Evolutionary conservation across 2,113 vertebrate genomes (phyloP), one percentile per base, ranked within the genome.

Genomic region (Erythrocercus mccallii): DNA sequence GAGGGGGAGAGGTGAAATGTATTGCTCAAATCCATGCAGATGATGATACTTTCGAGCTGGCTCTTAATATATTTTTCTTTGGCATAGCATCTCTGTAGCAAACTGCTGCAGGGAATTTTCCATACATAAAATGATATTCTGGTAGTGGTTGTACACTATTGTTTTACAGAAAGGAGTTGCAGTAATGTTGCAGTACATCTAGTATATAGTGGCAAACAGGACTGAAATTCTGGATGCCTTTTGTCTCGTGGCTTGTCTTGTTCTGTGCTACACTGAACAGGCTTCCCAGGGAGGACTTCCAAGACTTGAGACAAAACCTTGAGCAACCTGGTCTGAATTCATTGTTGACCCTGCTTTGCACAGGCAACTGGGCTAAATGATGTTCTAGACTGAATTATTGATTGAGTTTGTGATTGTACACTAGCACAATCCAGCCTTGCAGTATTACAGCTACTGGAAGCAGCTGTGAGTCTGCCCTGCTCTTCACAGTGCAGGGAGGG

Each of bases 181-280:
- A 58, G 35, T 58, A 45, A 33, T 40, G 69, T 3, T 68, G 15
- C 35, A 23, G 69, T 73, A 15, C 30, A 17, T 35, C 2, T 35
- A 5, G 23, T 22, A 4, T 20, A 4, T 25, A 11, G 33, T 51
- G 76, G 57, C 21, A 51, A 45, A 33, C 28, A 66, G 61, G 35
- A 38, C 58, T 92, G 58, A 76, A 69, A 25, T 53, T 21, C 28
- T 44, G 24, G 15, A 11, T 37, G 4, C 12, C 38, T 58, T 76
- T 78, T 0, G 0, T 76, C 15, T n/a, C 35, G 7, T 4, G 11
- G 20, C 20, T 50, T 30, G 14, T 42, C 40, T 54, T 81, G 10
- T 66, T 70, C 38, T 70, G 24, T 81, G 65, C 73, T 19, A 44
- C 44, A 4, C 27, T 60, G 56, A 81, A 17, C 10, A 74, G 35